Base-by-base conservation (phyloP, 1,140 invertebrate genomes). In the Zaprionus tsacasi region DNA sequence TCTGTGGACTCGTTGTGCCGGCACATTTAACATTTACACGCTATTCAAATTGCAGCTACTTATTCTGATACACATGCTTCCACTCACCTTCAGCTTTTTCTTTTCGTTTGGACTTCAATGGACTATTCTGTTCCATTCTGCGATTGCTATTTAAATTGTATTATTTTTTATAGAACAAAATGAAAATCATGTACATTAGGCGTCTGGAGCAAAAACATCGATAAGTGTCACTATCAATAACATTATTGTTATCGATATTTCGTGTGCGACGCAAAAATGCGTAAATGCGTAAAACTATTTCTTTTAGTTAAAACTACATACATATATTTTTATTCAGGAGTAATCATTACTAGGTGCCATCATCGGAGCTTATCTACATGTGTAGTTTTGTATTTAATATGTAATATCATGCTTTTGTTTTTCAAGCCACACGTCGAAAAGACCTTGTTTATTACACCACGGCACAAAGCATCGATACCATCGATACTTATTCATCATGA, bases 11-110 rank as follows among this genome's bases (percentile, higher is more conserved):
- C 59, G 57, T 58, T 76, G 70, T 87, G 83, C 82, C 82, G 82
- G 82, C 80, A 79, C 83, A 72, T 63, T 66, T 66, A 33, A 33
- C 70, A 72, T 54, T 48, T 59, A 40, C 56, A 58, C 55, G 57
- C 50, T 76, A 64, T 40, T 52, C 55, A 55, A 55, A n/a, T 55
- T 33, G 52, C 38, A 17, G 54, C 54, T 71, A 75, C 52, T 72
- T 76, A 61, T 45, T 68, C 50, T 54, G 33, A 52, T 81, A 67
- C 54, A 25, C 36, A 21, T 55, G 54, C 70, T 80, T 78, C 48
- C 67, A 87, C 83, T 87, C 72, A 87, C 83, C 83, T 87, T 87
- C 83, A 21, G 48, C 48, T 59, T 80, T 80, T 17, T 89, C 85
- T 72, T 76, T 89, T 54, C 71, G 70, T 21, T 79, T 75, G 30